Base-by-base conservation (phyloP, 1,140 invertebrate species). In the Hyles vespertilio region DNA sequence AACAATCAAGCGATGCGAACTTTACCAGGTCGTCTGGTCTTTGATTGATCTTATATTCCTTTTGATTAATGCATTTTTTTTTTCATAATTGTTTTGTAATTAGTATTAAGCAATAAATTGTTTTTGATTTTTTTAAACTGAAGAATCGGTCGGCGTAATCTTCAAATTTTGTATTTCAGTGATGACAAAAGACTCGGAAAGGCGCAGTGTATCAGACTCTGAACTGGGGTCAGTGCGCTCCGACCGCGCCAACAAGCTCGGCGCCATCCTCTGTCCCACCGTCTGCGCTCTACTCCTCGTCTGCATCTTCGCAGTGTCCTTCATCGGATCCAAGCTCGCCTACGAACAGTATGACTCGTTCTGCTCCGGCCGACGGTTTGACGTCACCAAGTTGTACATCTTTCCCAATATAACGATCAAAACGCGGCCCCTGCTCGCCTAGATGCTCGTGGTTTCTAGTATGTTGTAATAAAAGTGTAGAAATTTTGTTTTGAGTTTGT, bases 241-340 rank as follows among this genome's bases (percentile, higher is more conserved):
- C 2, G 52, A 55, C 7, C 72, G 75, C 1, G 58, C 61, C 1
- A 74, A 61, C 58, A 77, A 75, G 52, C 67, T 83, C 3, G 63
- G 67, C 3, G 80, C 83, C 3, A 74, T 84, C 4, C 54, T 86
- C n/a, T 87, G 84, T 45, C 84, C 81, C 0, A 70, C 70, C 0
- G 57, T 81, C 0, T 87, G 83, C 36, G 83, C 83, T 0, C 47
- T 86, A 0, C 55, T 83, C 0, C 67, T 86, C 0, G 72, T 81
- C 9, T 67, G 67, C 50, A 57, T 77, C 8, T 79, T 83, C 33
- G 74, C 75, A 0, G 53, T 77, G 0, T 75, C 71, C 3, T 84
- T 80, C 56, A 48, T 84, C n/a, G 81, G 71, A 0, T 58, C 67
- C 3, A 84, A 79, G 47, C 63, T 87, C 5, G 66, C 70, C 0